phyloP scores from a whole-genome alignment of 2,888 invertebrate species.

The Pseudococcus jackbeardsleyi region DNA sequence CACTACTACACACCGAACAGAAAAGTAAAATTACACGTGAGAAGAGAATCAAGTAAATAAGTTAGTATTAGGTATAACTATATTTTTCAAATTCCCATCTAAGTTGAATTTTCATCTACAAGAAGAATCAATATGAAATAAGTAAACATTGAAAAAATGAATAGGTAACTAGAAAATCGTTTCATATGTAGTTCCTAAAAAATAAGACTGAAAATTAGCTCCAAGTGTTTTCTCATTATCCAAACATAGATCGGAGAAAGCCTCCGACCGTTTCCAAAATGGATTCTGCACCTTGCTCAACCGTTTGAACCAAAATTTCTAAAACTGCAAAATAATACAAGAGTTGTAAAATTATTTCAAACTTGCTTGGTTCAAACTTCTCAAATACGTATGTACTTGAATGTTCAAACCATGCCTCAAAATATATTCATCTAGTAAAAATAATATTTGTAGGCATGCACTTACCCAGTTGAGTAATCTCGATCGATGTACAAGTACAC shows the following conservation, averaged over 20 bases:
- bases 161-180: no score
- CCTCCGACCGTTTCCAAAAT: background rate
- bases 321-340: background rate
- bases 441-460: background rate
- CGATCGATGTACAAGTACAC: background rate
- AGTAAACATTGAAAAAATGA: no score
- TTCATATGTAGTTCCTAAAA: no score
- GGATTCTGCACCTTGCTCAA: background rate
- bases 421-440: background rate
- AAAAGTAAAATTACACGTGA: no score
- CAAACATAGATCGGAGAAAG: background rate
- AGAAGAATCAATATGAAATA: no score
- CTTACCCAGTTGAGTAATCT: slow-evolving; percentile 7
- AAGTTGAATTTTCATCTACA: no score
- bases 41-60: no score
- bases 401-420: background rate
- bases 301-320: background rate
- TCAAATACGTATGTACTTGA: no score
- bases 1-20: no score
- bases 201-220: background rate
- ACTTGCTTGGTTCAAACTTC: no score
- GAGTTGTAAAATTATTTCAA: background rate
- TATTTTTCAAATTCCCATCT: no score
- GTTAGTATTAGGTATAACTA: no score
- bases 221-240: background rate